Conservation (phyloP, 2,888 invertebrate species). For the Brenthis ino region DNA sequence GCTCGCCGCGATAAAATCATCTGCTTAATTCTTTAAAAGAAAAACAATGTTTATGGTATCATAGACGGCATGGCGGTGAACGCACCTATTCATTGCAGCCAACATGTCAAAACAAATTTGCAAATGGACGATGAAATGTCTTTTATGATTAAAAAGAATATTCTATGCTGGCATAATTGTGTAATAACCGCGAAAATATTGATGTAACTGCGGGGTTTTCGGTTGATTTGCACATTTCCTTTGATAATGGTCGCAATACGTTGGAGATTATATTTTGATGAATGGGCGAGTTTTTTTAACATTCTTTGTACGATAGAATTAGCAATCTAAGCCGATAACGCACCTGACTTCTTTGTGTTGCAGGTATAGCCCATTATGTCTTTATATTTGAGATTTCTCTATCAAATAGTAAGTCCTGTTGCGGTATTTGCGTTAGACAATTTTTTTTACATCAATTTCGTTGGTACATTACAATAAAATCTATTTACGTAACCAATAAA, state of each 20-base stretch:
- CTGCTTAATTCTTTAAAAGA: conserved; percentile 57
- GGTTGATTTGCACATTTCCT: conserved; percentile 54
- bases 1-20: conserved; percentile 63
- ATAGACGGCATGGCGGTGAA: conserved; percentile 53
- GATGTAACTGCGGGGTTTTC: conserved; percentile 51
- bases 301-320: conserved; percentile 63
- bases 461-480: background rate
- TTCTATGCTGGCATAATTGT: conserved; percentile 47
- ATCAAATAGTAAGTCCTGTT: conserved; percentile 49
- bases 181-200: conserved; percentile 71
- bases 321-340: conserved; percentile 70
- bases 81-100: conserved; percentile 56
- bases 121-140: conserved; percentile 46
- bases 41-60: conserved; percentile 72
- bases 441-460: conserved; percentile 16
- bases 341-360: conserved; percentile 71
- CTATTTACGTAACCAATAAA: no score
- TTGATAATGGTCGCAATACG: conserved; percentile 58
- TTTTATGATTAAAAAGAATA: conserved; percentile 47
- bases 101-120: conserved; percentile 73
- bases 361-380: conserved; percentile 62
- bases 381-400: conserved; percentile 45
- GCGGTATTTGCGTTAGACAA: conserved; percentile 65
- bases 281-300: conserved; percentile 60
- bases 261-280: conserved; percentile 69